Percentiles rank a stretch among this genome's conserved stretches.
phyloP scores from a whole-genome alignment of 2,113 vertebrate genomes.

The Circaetus cinerascens region DNA sequence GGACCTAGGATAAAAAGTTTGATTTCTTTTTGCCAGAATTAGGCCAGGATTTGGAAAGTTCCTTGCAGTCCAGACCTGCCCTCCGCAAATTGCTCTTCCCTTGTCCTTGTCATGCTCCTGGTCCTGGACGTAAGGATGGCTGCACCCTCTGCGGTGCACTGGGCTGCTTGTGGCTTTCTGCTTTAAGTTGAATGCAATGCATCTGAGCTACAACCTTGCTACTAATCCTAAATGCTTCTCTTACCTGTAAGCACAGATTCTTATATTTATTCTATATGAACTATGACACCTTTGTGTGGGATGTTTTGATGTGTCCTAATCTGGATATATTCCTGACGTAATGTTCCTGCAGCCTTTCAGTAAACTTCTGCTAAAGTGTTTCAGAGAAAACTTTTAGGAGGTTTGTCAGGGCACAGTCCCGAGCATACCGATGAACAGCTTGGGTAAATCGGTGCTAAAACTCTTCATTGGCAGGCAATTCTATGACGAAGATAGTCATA shows the following conservation, averaged over 20 bases:
- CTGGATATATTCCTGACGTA: neutral
- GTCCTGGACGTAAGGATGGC: neutral
- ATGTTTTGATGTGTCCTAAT: neutral
- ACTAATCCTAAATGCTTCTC: neutral
- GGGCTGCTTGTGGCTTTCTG: neutral
- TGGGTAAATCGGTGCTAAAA: neutral
- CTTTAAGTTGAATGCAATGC: neutral
- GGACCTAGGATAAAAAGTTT: neutral
- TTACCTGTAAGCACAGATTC: neutral
- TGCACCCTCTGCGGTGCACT: neutral
- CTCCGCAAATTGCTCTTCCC: neutral
- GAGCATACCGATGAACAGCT: neutral
- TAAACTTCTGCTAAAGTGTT: neutral
- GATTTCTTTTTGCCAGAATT: neutral
- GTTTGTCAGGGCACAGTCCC: neutral
- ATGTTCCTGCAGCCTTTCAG: neutral
- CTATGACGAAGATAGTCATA: neutral
- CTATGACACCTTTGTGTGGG: neutral
- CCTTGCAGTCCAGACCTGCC: neutral
- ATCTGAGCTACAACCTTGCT: neutral
- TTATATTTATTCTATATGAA: neutral
- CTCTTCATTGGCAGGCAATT: neutral
- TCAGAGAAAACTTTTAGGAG: neutral
- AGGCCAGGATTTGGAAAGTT: neutral
- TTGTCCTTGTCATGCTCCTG: neutral